Conservation (phyloP, 2,797 vertebrate genomes). For the Cetoscarus ocellatus region DNA sequence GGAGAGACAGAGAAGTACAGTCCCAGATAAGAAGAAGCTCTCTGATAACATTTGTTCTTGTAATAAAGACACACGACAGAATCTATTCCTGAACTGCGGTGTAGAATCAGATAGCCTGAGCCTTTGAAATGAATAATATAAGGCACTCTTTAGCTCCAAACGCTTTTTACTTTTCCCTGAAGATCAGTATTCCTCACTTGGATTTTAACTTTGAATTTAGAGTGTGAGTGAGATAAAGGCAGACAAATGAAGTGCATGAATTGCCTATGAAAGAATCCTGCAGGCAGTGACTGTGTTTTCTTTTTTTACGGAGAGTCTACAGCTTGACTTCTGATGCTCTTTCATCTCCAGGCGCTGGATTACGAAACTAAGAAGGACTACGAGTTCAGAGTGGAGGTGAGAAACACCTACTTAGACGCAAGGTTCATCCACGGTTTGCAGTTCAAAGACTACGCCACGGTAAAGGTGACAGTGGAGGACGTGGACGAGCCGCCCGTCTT, state of each 20-base stretch:
- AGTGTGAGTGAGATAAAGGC: slow-evolving; percentile 66
- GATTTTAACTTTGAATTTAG: slow-evolving; percentile 66
- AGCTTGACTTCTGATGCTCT: slow-evolving; percentile 62
- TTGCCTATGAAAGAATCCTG: slow-evolving; percentile 58
- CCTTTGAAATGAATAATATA: slow-evolving; percentile 67
- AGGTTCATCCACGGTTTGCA: slow-evolving; percentile 91
- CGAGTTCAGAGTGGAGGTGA: slow-evolving; percentile 93
- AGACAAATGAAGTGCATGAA: slow-evolving; percentile 68
- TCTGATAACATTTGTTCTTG: slow-evolving; percentile 49
- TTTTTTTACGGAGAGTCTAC: slow-evolving; percentile 31
- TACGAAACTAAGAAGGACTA: slow-evolving; percentile 94
- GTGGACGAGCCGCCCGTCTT: slow-evolving; percentile 94
- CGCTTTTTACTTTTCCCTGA: slow-evolving; percentile 45
- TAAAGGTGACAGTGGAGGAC: slow-evolving; percentile 93
- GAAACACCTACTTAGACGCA: slow-evolving; percentile 91
- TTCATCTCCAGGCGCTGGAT: slow-evolving; percentile 90
- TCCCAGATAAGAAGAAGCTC: slow-evolving; percentile 59
- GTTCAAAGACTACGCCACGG: slow-evolving; percentile 93
- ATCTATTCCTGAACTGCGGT: slow-evolving; percentile 43
- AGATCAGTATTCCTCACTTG: slow-evolving; percentile 63
- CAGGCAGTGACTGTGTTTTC: slow-evolving; percentile 25
- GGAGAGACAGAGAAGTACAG: slow-evolving; percentile 43
- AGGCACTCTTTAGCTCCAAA: slow-evolving; percentile 52
- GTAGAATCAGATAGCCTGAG: slow-evolving; percentile 64
- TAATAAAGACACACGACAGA: slow-evolving; percentile 46